These are phyloP conservation scores for Morinoia aosen DNA, from an alignment of 2,888 invertebrate genomes.

Conservation along the genomic window DNA sequence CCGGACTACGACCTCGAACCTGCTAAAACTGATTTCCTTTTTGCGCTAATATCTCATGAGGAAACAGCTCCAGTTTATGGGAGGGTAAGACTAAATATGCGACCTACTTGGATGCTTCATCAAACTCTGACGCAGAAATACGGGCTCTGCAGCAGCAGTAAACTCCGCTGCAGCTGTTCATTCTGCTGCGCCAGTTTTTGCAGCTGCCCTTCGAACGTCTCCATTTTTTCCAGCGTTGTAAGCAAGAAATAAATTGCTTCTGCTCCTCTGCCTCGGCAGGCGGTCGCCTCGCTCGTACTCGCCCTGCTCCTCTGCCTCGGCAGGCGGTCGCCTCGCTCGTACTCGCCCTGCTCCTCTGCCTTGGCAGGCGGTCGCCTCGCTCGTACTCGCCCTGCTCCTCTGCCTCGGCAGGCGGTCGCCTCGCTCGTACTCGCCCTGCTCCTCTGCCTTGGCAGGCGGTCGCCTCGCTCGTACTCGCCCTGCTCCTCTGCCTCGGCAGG, in stretches of 20 bases:
- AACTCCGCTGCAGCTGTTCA: conserved; percentile 3
- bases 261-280: background rate
- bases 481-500: too few relatives aligned
- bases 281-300: too few relatives aligned
- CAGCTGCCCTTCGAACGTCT: background rate
- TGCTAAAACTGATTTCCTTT: background rate
- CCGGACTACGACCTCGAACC: background rate
- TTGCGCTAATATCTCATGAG: background rate
- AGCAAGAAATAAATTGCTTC: background rate
- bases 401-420: background rate
- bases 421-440: too few relatives aligned
- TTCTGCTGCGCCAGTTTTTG: background rate
- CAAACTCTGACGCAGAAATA: conserved; percentile 1
- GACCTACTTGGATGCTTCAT: background rate
- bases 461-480: too few relatives aligned
- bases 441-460: too few relatives aligned
- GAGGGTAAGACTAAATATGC: background rate
- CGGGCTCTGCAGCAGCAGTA: background rate
- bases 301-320: background rate
- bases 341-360: background rate
- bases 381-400: too few relatives aligned
- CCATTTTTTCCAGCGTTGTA: background rate
- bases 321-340: too few relatives aligned
- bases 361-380: background rate
- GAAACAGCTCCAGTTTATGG: background rate